phyloP scores from a whole-genome alignment of 2,888 invertebrate species.

The Cheilosia impressa region DNA sequence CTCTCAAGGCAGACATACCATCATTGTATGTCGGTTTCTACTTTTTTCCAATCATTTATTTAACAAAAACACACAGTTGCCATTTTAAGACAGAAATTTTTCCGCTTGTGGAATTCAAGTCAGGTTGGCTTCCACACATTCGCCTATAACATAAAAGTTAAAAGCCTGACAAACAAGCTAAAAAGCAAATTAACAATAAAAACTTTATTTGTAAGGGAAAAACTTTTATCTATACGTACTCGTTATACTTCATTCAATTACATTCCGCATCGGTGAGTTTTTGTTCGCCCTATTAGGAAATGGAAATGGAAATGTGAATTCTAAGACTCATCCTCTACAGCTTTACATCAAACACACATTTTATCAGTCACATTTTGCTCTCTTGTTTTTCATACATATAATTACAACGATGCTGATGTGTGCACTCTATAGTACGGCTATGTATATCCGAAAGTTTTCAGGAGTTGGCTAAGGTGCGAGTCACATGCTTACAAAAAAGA shows the following conservation, averaged over 20 bases:
- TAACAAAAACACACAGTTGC: slow-evolving; percentile 22
- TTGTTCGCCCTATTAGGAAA: slow-evolving; percentile 39
- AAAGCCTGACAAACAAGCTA: slow-evolving; percentile 66
- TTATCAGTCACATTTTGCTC: too few relatives aligned
- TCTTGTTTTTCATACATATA: too few relatives aligned
- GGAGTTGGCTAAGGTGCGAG: too few relatives aligned
- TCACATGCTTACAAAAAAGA: too few relatives aligned
- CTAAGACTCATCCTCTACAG: slow-evolving; percentile 28
- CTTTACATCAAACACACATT: neutral
- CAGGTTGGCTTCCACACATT: slow-evolving; percentile 3
- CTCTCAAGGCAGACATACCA: too few relatives aligned
- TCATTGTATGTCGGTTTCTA: too few relatives aligned
- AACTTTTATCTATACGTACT: slow-evolving; percentile 49
- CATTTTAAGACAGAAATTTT: slow-evolving; percentile 27
- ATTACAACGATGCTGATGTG: too few relatives aligned
- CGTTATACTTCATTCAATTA: slow-evolving; percentile 61
- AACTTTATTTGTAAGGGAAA: slow-evolving; percentile 59
- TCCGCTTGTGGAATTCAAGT: slow-evolving; percentile 11
- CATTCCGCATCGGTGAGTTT: slow-evolving; percentile 52
- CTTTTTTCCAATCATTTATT: slow-evolving; percentile 4
- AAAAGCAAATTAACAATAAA: slow-evolving; percentile 65
- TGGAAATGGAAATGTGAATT: slow-evolving; percentile 65
- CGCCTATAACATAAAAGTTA: slow-evolving; percentile 35
- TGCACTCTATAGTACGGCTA: too few relatives aligned
- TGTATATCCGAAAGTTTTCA: too few relatives aligned